Evolutionary conservation across 2,113 vertebrate species (phyloP).

Genomic region (Rhadina sibilatrix): DNA sequence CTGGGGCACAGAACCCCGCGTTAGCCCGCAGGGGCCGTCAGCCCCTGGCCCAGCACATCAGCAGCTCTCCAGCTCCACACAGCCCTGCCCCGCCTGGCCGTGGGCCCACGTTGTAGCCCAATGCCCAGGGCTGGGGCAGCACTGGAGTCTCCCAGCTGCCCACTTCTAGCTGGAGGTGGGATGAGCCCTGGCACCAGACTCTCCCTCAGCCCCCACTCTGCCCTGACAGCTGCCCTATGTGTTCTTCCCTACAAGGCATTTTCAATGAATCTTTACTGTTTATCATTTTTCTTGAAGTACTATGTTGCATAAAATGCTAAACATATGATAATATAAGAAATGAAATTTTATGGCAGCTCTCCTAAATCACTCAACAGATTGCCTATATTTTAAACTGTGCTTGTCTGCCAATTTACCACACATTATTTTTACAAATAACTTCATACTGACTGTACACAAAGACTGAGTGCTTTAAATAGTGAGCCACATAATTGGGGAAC

Average conservation of each 20-base stretch:
- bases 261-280: not conserved
- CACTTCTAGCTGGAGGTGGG: not conserved
- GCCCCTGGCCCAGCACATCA: accelerated
- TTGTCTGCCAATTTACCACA: conserved; percentile 64
- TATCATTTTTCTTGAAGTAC: not conserved
- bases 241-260: not conserved
- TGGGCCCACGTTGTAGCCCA: accelerated
- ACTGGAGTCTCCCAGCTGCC: not conserved
- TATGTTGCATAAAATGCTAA: conserved; percentile 37
- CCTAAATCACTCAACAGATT: conserved; percentile 59
- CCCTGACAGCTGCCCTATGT: accelerated
- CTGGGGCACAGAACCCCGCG: not conserved
- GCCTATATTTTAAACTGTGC: conserved; percentile 58
- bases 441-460: conserved; percentile 61
- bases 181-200: accelerated
- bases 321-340: conserved; percentile 40
- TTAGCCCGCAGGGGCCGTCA: accelerated
- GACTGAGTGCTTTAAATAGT: conserved; percentile 35
- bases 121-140: not conserved
- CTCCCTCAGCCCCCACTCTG: accelerated
- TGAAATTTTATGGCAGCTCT: conserved; percentile 53
- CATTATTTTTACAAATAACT: conserved; percentile 66
- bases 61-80: not conserved
- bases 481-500: not conserved
- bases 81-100: not conserved